These are phyloP conservation scores for Chromobotia macracanthus DNA, from an alignment of 2,797 vertebrate genomes.

Conservation along the genomic window DNA sequence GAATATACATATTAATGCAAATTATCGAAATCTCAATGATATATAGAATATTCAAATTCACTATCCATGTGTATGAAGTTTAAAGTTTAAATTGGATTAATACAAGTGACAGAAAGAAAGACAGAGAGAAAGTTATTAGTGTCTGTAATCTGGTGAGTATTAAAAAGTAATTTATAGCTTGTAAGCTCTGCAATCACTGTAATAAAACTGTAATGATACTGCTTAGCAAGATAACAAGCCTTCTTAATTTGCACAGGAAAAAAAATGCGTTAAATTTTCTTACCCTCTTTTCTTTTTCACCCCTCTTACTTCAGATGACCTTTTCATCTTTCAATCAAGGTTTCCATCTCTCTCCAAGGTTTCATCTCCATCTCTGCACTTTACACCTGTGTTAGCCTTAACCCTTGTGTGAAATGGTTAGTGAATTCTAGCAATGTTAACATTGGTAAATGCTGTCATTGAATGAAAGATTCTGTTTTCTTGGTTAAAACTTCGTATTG, in stretches of 20 bases:
- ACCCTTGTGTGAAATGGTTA: slow-evolving; percentile 21
- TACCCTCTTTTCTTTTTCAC: slow-evolving; percentile 7
- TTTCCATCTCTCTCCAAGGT: neutral
- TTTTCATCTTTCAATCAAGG: slow-evolving; percentile 1
- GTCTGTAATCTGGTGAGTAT: slow-evolving; percentile 56
- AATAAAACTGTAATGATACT: slow-evolving; percentile 63
- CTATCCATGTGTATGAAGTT: slow-evolving; percentile 1
- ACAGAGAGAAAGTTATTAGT: slow-evolving; percentile 37
- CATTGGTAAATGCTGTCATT: slow-evolving; percentile 55
- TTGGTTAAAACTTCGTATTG: slow-evolving; percentile 28
- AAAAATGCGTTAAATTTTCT: slow-evolving; percentile 58
- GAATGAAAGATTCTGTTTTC: slow-evolving; percentile 35
- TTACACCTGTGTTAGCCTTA: neutral
- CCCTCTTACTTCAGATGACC: slow-evolving; percentile 11
- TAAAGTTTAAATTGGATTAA: neutral
- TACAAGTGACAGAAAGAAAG: slow-evolving; percentile 24
- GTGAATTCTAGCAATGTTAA: slow-evolving; percentile 36
- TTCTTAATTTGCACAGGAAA: slow-evolving; percentile 55
- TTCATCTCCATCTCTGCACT: no score
- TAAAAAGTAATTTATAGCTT: slow-evolving; percentile 61
- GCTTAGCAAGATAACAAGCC: slow-evolving; percentile 69
- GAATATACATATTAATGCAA: slow-evolving; percentile 5
- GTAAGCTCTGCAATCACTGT: slow-evolving; percentile 64
- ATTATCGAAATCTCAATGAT: slow-evolving; percentile 8
- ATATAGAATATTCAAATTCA: slow-evolving; percentile 22